Base-by-base conservation (phyloP, 2,113 vertebrate genomes). In the Irena cyanogastra region DNA sequence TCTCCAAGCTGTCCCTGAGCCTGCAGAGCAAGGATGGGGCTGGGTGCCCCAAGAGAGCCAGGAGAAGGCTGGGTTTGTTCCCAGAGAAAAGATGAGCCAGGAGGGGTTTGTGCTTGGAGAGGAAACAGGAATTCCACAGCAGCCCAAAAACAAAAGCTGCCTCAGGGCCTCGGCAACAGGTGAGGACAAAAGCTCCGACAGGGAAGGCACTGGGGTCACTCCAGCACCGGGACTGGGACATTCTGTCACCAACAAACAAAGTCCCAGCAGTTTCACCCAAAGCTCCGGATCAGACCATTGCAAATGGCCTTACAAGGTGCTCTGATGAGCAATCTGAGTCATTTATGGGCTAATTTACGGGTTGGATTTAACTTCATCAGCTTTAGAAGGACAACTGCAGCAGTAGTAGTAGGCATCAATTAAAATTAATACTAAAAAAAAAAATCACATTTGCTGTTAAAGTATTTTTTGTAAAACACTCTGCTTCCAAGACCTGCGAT, bases 151-250 rank as follows among this genome's bases (percentile, higher is more conserved):
- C 44, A 27, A 1, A 6, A 80, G 10, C 10, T 52, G 60, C 22
- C 22, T 56, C 18, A 20, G 41, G 23, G 47, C 18, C 45, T 79
- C 10, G 3, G 54, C 27, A 54, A 31, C 0, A 22, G 19, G 7
- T n/a, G 15, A 52, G 23, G 7, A 42, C n/a, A 37, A 68, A 23
- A 47, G 6, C 6, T 9, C 35, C 14, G 22, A 9, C 27, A 49
- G 13, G 45, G 17, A 27, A 30, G 68, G 26, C 13, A 30, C 9
- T 70, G 3, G 18, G 49, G 37, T 19, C 49, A n/a, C 14, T 44
- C 37, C 1, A 3, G 35, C 13, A 4, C 33, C 7, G 4, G 4
- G 3, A 33, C 12, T 35, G 10, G 9, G 21, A 13, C 77, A 21
- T 44, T 47, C 21, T 19, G 3, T 14, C 24, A 42, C 20, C 57